Base-by-base conservation (phyloP, 2,113 vertebrate species). In the Otocyon megalotis region DNA sequence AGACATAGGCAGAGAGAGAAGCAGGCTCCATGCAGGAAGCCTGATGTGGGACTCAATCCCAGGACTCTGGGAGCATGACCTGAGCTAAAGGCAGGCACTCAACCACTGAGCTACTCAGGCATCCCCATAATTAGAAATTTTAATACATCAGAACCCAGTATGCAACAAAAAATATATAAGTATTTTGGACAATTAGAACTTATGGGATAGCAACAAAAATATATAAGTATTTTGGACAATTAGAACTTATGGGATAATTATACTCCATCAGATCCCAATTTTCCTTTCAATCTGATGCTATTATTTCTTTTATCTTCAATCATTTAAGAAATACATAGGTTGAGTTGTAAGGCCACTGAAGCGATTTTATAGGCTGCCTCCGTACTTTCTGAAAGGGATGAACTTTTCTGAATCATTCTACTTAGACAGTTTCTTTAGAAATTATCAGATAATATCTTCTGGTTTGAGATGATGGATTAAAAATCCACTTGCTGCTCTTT, bases 91-190 rank as follows among this genome's bases (percentile, higher is more conserved):
- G 43, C 43, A 43, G 43, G 43, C 43, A 43, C 43, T 43, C 43
- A 43, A 43, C 43, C 43, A 43, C 43, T 43, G 43, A 43, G 43
- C 43, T 43, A 43, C 43, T 43, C 8, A 43, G 43, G 7, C 43
- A 43, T 43, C 43, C 43, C 43, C 43, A 7, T 82, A 28, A 95
- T 88, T 24, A 97, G 60, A 89, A 98, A 98, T 62, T 91, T 88
- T 94, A 90, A 72, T 65, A 80, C n/a, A 74, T 98, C 62, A 16
- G 12, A 89, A 96, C 1, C 20, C 0, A 85, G 12, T 50, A 0
- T 96, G 58, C 43, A 20, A 81, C 48, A 96, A 89, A 89, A 53
- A 62, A 37, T 74, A 10, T 26, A 0, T 54, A 4, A 71, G 2
- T 87, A 53, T 80, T 74, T 96, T 94, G 43, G 26, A 30, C 62